phyloP scores from a whole-genome alignment of 2,113 vertebrate genomes.

The Limanda limanda region DNA sequence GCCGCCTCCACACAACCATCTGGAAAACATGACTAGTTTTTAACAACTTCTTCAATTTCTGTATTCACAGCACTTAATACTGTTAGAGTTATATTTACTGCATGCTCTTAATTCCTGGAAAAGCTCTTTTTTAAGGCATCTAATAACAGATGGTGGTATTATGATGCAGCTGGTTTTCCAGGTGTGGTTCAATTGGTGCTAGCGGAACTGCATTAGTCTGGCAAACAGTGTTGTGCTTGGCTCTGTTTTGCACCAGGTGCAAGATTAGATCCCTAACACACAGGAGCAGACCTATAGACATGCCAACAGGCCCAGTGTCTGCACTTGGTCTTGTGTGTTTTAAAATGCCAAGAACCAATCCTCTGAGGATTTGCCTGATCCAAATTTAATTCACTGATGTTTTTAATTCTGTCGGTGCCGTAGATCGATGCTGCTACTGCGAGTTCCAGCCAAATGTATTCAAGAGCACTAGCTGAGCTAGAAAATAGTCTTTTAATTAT shows the following conservation, averaged over 20 bases:
- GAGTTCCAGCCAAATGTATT: neutral
- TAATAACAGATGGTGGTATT: neutral
- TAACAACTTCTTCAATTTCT: neutral
- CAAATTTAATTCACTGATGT: conserved; percentile 41
- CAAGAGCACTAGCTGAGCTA: neutral
- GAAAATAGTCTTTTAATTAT: no score
- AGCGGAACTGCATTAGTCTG: neutral
- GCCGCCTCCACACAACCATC: neutral
- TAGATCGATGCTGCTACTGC: conserved; percentile 27
- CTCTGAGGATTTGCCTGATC: conserved; percentile 10
- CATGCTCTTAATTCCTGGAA: neutral
- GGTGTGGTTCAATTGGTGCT: neutral
- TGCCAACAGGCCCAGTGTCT: neutral
- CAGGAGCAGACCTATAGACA: neutral
- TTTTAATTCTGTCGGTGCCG: conserved; percentile 33
- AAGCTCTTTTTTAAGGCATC: neutral
- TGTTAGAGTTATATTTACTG: neutral
- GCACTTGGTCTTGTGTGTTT: conserved; percentile 14
- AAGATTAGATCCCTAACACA: neutral
- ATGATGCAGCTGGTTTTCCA: neutral
- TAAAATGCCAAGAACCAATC: conserved; percentile 29
- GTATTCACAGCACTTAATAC: neutral
- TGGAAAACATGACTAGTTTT: neutral
- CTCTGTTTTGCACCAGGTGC: neutral
- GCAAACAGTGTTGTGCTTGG: neutral